Base-by-base conservation (phyloP, 2,888 invertebrate genomes). In the Drosophila pullipes region DNA sequence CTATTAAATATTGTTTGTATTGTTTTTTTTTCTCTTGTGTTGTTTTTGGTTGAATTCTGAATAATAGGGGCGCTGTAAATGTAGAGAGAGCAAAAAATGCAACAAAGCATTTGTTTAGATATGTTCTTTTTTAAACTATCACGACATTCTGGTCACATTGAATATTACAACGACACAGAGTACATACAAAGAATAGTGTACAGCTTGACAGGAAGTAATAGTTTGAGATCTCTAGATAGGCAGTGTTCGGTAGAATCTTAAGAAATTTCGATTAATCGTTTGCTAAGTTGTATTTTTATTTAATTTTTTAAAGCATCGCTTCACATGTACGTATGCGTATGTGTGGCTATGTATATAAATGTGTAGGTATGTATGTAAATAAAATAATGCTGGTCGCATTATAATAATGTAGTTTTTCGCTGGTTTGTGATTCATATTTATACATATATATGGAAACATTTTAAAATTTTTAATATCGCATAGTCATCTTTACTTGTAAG, bases 11-110 rank as follows among this genome's bases (percentile, higher is more conserved):
- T 35, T 9, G 41, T 39, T 22, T 41, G 31, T 35, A 47, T 25
- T 18, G 11, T 33, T 28, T 66, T 44, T 22, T 47, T 47, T 44
- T 44, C 50, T 16, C 22, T 9, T 47, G 39, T 69, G 59, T 55
- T 65, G 37, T 58, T 59, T 71, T 67, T 71, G 66, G 69, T 70
- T 73, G 74, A 67, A 53, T 75, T 33, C 39, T 57, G 57, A 70
- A 52, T 16, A 63, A 57, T 37, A 22, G 16, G 22, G 64, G 53
- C 72, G 69, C 81, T 81, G 81, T 57, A 79, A 81, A 81, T 72
- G 82, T 83, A 88, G 66, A 77, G 57, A 75, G 61, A 57, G 35
- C 13, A 35, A 70, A 64, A 73, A 71, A 74, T 72, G 71, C 71
- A 63, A 70, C 74, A 72, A 69, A 68, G 72, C 55, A 72, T 71